A percentile compares a stretch with the other conserved stretches of the same genome.
Conservation (phyloP, 2,888 invertebrate species). For the Lasius platythorax region DNA sequence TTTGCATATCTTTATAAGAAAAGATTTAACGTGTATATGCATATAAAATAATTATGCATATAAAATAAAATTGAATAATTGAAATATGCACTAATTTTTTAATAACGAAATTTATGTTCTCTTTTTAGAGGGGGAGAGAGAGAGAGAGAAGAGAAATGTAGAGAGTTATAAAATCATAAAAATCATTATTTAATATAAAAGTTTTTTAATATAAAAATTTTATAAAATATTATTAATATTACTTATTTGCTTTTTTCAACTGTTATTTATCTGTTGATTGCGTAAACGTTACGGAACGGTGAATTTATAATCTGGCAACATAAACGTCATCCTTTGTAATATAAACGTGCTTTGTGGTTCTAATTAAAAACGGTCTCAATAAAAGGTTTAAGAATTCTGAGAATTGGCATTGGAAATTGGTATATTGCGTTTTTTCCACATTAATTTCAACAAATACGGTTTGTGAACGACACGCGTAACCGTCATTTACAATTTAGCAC, state of each 20-base stretch:
- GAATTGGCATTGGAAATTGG: background rate
- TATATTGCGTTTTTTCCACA: constrained; percentile 1
- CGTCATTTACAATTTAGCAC: constrained; percentile 13
- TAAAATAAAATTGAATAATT: background rate
- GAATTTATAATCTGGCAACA: background rate
- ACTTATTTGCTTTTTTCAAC: background rate
- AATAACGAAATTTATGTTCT: background rate
- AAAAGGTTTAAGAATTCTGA: background rate
- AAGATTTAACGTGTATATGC: background rate
- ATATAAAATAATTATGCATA: background rate
- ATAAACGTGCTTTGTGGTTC: background rate
- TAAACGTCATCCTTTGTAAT: background rate
- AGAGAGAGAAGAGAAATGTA: too few relatives aligned
- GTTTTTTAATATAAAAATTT: background rate
- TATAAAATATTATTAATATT: background rate
- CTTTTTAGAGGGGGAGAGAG: background rate
- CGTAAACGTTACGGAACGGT: background rate
- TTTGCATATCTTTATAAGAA: background rate
- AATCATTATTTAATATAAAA: background rate
- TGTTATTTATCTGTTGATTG: background rate
- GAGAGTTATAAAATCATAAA: background rate
- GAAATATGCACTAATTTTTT: background rate
- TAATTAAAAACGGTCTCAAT: background rate
- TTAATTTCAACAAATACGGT: background rate
- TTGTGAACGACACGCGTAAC: background rate